Conservation (phyloP, 2,797 vertebrate genomes). For the Darevskia mixta region DNA sequence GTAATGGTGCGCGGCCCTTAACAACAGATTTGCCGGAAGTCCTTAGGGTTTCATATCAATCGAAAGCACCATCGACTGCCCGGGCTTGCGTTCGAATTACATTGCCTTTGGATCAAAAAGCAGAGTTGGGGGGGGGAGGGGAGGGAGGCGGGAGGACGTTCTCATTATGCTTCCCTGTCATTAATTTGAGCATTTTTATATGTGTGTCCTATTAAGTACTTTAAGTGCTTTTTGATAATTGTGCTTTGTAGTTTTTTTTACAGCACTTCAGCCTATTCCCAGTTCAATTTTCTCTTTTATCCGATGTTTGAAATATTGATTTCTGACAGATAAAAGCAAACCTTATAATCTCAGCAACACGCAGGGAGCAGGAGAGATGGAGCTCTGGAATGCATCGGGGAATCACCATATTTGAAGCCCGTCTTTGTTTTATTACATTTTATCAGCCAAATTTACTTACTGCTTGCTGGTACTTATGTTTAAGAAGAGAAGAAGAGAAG, state of each 20-base stretch:
- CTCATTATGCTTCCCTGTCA: constrained; percentile 93
- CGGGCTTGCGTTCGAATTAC: constrained; percentile 81
- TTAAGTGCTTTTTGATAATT: constrained; percentile 99
- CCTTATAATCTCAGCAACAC: constrained; percentile 98
- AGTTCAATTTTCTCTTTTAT: constrained; percentile 99
- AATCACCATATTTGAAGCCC: constrained; percentile 86
- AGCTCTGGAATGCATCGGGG: constrained; percentile 87
- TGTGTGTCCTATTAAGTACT: constrained; percentile 99
- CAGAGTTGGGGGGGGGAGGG: constrained; percentile 20
- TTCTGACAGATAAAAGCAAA: constrained; percentile 99
- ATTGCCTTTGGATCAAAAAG: constrained; percentile 90
- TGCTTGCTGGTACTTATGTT: constrained; percentile 93
- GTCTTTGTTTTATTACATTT: constrained; percentile 97
- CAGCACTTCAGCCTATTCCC: constrained; percentile 99
- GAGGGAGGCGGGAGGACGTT: constrained; percentile 76
- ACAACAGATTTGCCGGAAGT: constrained; percentile 81
- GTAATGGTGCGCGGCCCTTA: constrained; percentile 87
- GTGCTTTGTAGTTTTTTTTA: constrained; percentile 99
- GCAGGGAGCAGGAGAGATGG: constrained; percentile 85
- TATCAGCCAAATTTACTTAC: constrained; percentile 98
- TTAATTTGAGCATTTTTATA: constrained; percentile 99
- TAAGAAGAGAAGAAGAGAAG: constrained; percentile 42
- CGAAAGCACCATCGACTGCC: constrained; percentile 87
- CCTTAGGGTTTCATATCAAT: constrained; percentile 89
- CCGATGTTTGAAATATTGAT: constrained; percentile 99